These are phyloP conservation scores for Sebastes oblongus DNA, from an alignment of 2,797 vertebrate species.

Conservation along the genomic window DNA sequence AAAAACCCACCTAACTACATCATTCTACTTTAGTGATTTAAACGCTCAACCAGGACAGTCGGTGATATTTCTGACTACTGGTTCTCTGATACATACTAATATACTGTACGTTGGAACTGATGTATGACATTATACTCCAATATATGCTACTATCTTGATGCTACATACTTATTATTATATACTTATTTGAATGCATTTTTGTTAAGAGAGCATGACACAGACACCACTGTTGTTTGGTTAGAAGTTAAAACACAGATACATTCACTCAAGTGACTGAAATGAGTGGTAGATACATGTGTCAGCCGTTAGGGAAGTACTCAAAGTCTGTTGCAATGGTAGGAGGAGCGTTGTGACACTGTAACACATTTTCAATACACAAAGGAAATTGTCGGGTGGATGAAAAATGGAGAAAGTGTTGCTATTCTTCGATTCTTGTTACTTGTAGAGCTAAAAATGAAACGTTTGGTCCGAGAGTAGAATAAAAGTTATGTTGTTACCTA, in stretches of 20 bases:
- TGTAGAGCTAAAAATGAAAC: background rate
- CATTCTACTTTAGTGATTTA: background rate
- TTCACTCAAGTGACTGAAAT: background rate
- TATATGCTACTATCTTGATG: background rate
- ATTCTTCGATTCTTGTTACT: background rate
- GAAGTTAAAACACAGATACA: background rate
- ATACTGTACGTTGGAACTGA: constrained; percentile 1
- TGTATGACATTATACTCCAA: background rate
- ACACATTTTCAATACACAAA: background rate
- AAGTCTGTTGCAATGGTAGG: background rate
- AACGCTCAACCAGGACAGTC: background rate
- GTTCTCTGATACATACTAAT: constrained; percentile 6
- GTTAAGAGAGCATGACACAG: background rate
- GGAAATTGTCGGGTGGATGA: background rate
- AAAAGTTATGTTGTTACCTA: background rate
- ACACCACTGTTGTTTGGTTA: background rate
- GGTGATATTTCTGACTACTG: constrained; percentile 5
- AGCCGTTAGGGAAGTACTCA: background rate
- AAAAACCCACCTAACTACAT: background rate
- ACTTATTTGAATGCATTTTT: background rate
- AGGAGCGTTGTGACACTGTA: background rate
- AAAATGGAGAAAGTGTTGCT: background rate
- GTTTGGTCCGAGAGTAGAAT: background rate
- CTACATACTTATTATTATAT: background rate
- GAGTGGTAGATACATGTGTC: background rate